A percentile compares a stretch with the other conserved stretches of the same genome.
Conservation (phyloP, 1,140 invertebrate genomes). For the Drosophila prosaltans region DNA sequence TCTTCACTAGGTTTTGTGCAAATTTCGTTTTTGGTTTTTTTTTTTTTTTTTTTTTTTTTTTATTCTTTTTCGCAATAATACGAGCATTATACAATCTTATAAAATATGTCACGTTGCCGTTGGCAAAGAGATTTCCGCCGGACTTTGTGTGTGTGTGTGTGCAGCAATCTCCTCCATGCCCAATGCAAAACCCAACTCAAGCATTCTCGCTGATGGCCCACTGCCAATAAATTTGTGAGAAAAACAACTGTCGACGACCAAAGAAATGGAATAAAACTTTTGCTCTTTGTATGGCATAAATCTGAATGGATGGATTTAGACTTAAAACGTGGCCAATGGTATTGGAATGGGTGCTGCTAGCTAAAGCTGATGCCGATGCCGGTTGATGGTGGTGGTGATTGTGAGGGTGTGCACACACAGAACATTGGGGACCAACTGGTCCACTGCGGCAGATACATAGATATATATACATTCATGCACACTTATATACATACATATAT, state of each 20-base stretch:
- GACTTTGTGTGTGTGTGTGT: background rate
- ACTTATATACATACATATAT: background rate
- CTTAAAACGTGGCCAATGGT: background rate
- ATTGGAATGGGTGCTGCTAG: background rate
- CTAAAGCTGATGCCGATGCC: background rate
- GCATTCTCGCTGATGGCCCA: slow-evolving; percentile 39
- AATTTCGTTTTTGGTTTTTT: background rate
- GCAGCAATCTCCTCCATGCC: background rate
- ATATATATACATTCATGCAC: background rate
- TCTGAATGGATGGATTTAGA: slow-evolving; percentile 57
- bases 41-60: background rate
- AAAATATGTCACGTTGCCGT: slow-evolving; percentile 23
- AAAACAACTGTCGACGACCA: slow-evolving; percentile 54
- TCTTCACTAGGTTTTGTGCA: slow-evolving; percentile 3
- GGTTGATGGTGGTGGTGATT: background rate
- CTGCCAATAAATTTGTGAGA: slow-evolving; percentile 59
- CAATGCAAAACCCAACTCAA: slow-evolving; percentile 18
- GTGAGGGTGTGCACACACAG: slow-evolving; percentile 3
- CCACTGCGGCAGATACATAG: slow-evolving; percentile 12
- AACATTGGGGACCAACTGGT: slow-evolving; percentile 2
- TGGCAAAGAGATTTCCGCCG: slow-evolving; percentile 8
- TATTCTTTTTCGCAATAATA: slow-evolving; percentile 12
- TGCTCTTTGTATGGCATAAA: slow-evolving; percentile 60
- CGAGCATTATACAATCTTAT: slow-evolving; percentile 22
- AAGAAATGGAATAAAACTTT: slow-evolving; percentile 56